A percentile compares a stretch with the other conserved stretches of the same genome.
phyloP scores from a whole-genome alignment of 2,797 vertebrate species.

The Myotis vivesi region DNA sequence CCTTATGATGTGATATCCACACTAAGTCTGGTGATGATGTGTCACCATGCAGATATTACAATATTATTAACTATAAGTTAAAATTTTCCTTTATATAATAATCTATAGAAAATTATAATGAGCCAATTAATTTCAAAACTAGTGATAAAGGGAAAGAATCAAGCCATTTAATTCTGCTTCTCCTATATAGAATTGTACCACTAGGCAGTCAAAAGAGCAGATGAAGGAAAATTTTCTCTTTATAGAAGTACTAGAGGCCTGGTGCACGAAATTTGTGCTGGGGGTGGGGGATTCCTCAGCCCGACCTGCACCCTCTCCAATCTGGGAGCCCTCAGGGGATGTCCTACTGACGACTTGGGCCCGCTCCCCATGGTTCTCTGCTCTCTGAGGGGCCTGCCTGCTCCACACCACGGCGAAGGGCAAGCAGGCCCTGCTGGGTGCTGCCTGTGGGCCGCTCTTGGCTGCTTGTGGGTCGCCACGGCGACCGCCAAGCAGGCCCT shows the following conservation, averaged over 20 bases:
- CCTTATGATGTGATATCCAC: not conserved
- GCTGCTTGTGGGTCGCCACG: too few species aligned
- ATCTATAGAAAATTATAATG: not conserved
- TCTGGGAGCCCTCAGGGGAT: too few species aligned
- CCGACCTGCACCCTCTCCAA: too few species aligned
- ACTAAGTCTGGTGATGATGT: not conserved
- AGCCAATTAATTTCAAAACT: slow-evolving; percentile 2
- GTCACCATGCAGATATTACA: not conserved
- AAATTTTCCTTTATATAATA: not conserved
- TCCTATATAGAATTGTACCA: not conserved
- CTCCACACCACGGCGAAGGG: too few species aligned
- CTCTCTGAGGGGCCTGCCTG: too few species aligned
- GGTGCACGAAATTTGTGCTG: too few species aligned
- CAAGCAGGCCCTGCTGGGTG: too few species aligned
- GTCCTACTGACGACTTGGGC: too few species aligned
- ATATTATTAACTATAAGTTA: not conserved
- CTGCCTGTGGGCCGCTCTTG: too few species aligned
- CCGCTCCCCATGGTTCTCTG: too few species aligned
- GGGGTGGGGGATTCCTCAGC: too few species aligned
- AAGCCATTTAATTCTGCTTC: not conserved
- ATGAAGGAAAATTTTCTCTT: not conserved
- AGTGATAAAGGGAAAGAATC: not conserved
- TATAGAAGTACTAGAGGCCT: not conserved
- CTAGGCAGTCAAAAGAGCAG: not conserved
- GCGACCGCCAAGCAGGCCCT: too few species aligned